Evolutionary conservation across 2,888 invertebrate genomes (phyloP), one percentile per base, ranked within the genome.

Genomic region (Omphaloscelis lunosa): DNA sequence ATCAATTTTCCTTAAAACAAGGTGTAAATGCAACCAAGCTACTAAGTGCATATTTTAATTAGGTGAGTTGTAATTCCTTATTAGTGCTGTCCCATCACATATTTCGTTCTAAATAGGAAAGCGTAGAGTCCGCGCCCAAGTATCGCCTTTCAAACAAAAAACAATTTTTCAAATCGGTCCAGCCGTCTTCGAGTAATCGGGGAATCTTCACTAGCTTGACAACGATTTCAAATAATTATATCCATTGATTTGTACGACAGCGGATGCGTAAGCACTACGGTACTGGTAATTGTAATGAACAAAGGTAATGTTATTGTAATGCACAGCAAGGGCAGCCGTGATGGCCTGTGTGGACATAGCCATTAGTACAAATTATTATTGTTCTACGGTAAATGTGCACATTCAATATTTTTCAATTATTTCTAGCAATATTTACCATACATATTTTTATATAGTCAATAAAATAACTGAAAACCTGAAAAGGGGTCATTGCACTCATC

Each of bases 241-340:
- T 51, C 48, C 23, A 74, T 51, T 61, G 74, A 61, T 17, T 23
- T 15, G 17, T 29, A 27, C 23, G 74, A 61, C 39, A 59, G 27
- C 39, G 23, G 39, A 61, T 51, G 59, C 39, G 20, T 23, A 34
- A 20, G 9, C 34, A 59, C 48, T 34, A 3, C 15, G 45, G 15
- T 58, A 9, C 48, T 17, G 17, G 48, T 48, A 48, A 48, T 34
- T 34, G 29, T 67, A 48, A 51, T 48, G 29, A 15, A 27, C 48
- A 51, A 8, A 29, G 48, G 12, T 41, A 29, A 45, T n/a, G 41
- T 45, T 15, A 72, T 29, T 59, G 34, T 59, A 72, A 72, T 58
- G 45, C n/a, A n/a, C 7, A 45, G 17, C 20, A 45, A 58, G 20
- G 45, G 12, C n/a, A 34, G 17, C 8, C 23, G 15, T 51, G 48